Base-by-base conservation (phyloP, 2,113 vertebrate genomes). In the human region DNA sequence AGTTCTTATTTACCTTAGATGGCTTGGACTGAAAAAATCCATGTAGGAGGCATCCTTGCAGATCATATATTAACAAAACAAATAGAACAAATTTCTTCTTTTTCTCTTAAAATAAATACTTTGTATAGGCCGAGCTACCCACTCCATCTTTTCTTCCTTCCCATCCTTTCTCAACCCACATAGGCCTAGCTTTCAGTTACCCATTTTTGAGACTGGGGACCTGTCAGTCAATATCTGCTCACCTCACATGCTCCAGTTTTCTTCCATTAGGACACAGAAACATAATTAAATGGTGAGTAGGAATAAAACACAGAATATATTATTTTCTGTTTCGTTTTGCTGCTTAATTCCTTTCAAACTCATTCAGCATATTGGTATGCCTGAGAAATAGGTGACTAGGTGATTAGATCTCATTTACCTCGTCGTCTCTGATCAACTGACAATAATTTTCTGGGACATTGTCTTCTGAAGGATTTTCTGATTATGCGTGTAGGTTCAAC, bases 321-420 rank as follows among this genome's bases (percentile, higher is more conserved):
- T 64, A 35, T 5, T 85, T 93, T 96, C 8, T 88, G 6, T 82
- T 89, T 96, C 43, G 43, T 48, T 79, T 84, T 78, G 8, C 27
- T 92, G 43, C 80, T 40, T 82, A 38, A 73, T 85, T 96, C 30
- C 68, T 96, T 96, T 92, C 16, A 89, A 79, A 89, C 32, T 70
- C 45, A 20, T 30, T 48, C 35, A 92, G 30, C 22, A 4, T 84
- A 18, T 64, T 78, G 78, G 17, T 64, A 72, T 87, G 4, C 50
- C 75, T 64, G 22, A 92, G 35, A 92, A 89, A 13, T 14, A 93
- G 57, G 12, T 5, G 6, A 57, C 20, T 30, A 76, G 12, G 61
- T 20, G 8, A 35, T 72, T 72, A 38, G 23, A 18, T 84, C 14
- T 20, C 76, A 72, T 85, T 93, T 93, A 43, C n/a, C 30, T 73